Evolutionary conservation across 1,140 invertebrate species (phyloP), one percentile per base, ranked within the genome.

Genomic region (Drosophila sp.): DNA sequence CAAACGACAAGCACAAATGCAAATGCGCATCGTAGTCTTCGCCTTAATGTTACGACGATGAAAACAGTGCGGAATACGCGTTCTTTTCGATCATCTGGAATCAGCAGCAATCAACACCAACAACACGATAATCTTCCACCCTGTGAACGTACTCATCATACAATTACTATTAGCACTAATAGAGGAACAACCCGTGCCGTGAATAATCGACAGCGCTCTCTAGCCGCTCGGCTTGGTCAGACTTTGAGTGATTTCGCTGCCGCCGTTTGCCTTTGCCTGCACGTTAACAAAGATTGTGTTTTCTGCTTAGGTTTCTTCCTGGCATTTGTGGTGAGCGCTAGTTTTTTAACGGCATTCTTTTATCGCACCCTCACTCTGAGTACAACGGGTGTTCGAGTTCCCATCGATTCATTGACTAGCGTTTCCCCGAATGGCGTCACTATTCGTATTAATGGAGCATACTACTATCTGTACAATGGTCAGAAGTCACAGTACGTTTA

Each of bases 231-330:
- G 3, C 56, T 89, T 7, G 58, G 66, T 4, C 70, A 57, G 11
- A 61, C 71, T 0, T 17, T 91, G 8, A 41, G 69, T 1, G 86
- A 91, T 25, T 91, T 91, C 57, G 76, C 67, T n/a, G 81, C 69
- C 10, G 83, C 90, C 17, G 56, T 73, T 32, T 91, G 83, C 23
- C 40, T 91, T 1, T 91, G 90, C 27, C 32, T 91, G 50, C 87
- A 90, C 60, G 80, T 91, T 33, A 91, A 91, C 75, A 91, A 83
- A 67, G 90, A 91, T 70, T 91, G 90, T 27, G 63, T 91, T 27
- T 91, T 91, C 55, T 91, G 90, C 44, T 70, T 91, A 38, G 90
- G 84, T 30, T 91, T 91, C 66, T 91, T 91, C 38, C 35, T 90
- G 40, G 90, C 87, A 7, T 91, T 91, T 40, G 84, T 91, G 57